A percentile compares a stretch with the other conserved stretches of the same genome.
Conservation (phyloP, 2,888 invertebrate genomes). For the Napeogenes inachia region DNA sequence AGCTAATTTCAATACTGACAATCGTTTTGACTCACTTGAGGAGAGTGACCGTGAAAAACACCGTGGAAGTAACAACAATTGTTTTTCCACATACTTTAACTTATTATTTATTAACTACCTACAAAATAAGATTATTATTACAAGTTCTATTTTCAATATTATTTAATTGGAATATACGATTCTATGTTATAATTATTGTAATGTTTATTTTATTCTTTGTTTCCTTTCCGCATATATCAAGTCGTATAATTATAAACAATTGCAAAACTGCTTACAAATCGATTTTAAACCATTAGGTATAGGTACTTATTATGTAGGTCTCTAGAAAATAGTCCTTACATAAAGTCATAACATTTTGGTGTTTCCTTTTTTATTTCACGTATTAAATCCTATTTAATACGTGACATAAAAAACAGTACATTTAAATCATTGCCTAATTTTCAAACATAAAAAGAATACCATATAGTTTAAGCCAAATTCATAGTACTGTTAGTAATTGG, state of each 20-base stretch:
- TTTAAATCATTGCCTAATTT: too few species aligned
- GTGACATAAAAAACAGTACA: too few species aligned
- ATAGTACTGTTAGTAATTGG: too few species aligned
- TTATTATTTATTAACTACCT: slow-evolving; percentile 16
- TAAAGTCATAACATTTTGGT: too few species aligned
- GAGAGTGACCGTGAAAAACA: slow-evolving; percentile 51
- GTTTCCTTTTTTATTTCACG: too few species aligned
- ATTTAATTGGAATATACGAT: neutral
- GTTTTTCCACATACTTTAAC: slow-evolving; percentile 43
- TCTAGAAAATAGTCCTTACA: too few species aligned
- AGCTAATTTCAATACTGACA: slow-evolving; percentile 66
- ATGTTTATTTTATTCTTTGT: neutral
- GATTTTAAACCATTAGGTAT: too few species aligned
- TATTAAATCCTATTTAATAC: too few species aligned
- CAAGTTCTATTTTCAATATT: neutral
- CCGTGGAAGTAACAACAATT: slow-evolving; percentile 39
- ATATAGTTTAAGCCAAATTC: too few species aligned
- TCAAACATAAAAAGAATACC: too few species aligned
- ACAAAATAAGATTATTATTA: neutral
- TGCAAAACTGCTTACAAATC: neutral
- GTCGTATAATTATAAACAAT: slow-evolving; percentile 4
- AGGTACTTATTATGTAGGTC: too few species aligned
- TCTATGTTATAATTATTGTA: neutral
- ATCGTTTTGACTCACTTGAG: slow-evolving; percentile 50
- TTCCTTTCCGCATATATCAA: neutral